These are phyloP conservation scores for Pristionchus fissidentatus DNA, from an alignment of 2,888 invertebrate genomes.

Conservation along the genomic window DNA sequence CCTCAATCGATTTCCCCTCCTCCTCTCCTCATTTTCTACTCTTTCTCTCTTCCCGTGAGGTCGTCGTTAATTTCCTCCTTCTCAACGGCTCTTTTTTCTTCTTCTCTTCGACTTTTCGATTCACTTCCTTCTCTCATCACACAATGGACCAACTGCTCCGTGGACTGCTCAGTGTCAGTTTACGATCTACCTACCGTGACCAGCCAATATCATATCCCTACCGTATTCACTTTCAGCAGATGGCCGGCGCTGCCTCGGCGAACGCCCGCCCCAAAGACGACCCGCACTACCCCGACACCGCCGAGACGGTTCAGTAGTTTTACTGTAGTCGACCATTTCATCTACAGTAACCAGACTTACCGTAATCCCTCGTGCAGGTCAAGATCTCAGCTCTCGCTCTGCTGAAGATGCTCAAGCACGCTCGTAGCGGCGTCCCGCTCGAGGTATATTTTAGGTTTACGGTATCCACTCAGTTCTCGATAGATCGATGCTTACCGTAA, in stretches of 20 bases:
- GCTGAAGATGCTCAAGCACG: constrained; percentile 98
- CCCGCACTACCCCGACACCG: constrained; percentile 94
- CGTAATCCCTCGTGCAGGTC: constrained; percentile 76
- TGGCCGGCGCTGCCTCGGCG: neutral
- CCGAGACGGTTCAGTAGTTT: constrained; percentile 89
- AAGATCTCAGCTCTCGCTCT: constrained; percentile 91
- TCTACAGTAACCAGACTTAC: neutral
- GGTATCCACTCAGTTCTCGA: neutral
- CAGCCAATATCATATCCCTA: neutral
- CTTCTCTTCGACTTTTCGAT: no score
- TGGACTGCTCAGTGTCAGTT: constrained; percentile 34
- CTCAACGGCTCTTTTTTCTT: no score
- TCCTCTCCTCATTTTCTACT: no score
- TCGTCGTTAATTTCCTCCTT: no score
- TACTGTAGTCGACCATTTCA: constrained; percentile 44
- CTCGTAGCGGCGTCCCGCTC: constrained; percentile 82
- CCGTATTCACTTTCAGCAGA: constrained; percentile 32
- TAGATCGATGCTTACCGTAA: neutral
- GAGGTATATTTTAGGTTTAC: constrained; percentile 54
- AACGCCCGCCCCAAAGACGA: constrained; percentile 51
- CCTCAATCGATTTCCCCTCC: no score
- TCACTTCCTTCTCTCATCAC: neutral
- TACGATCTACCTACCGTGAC: neutral
- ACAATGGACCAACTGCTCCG: constrained; percentile 34
- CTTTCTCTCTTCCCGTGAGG: no score